Conservation (phyloP, 2,888 invertebrate genomes). For the Leptinotarsa haldemani region DNA sequence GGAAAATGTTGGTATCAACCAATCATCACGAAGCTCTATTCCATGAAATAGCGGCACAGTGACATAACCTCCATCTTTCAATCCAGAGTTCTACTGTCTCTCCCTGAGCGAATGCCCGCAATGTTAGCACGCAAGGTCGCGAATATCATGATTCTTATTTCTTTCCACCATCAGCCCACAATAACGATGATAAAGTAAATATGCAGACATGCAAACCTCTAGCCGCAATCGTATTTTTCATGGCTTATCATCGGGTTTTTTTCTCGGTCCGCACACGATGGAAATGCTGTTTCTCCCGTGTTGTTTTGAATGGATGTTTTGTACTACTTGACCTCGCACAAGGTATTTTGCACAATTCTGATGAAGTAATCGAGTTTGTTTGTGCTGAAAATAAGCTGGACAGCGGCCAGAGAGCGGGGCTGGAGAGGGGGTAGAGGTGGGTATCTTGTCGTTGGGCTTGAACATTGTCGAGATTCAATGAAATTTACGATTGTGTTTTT, state of each 20-base stretch:
- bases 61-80: neutral
- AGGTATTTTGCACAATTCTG: constrained; percentile 11
- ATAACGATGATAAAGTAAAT: constrained; percentile 31
- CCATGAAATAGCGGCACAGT: too few relatives aligned
- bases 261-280: constrained; percentile 14
- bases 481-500: too few relatives aligned
- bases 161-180: constrained; percentile 17
- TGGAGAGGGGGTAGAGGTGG: too few relatives aligned
- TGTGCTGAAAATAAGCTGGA: constrained; percentile 8
- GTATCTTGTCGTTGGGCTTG: too few relatives aligned
- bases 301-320: constrained; percentile 29
- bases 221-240: constrained; percentile 35
- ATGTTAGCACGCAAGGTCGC: constrained; percentile 45
- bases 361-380: neutral
- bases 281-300: constrained; percentile 14
- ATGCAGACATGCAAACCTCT: constrained; percentile 35
- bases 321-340: constrained; percentile 29
- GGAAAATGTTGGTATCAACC: too few relatives aligned
- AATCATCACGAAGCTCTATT: too few relatives aligned
- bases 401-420: neutral
- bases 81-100: neutral
- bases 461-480: too few relatives aligned
- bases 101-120: constrained; percentile 39
- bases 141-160: constrained; percentile 22
- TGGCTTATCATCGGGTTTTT: constrained; percentile 24